phyloP scores from a whole-genome alignment of 2,888 invertebrate species.

The Coenonympha arcania region DNA sequence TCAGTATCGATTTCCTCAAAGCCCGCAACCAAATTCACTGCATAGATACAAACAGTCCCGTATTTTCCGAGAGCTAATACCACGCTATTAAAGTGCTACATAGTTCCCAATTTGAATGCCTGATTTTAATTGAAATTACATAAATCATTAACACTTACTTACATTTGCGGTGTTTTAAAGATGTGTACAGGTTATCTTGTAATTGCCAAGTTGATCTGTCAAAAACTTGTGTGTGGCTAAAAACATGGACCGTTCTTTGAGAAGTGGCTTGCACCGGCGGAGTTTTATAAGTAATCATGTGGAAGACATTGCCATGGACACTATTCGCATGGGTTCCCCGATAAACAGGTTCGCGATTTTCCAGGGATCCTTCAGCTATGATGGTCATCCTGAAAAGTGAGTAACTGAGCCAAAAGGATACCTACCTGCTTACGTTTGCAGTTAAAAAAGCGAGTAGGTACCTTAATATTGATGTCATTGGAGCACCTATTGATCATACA shows the following conservation, averaged over 20 bases:
- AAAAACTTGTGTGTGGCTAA: conserved; percentile 27
- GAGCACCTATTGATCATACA: too few relatives aligned
- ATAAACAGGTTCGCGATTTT: conserved; percentile 58
- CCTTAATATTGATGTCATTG: too few relatives aligned
- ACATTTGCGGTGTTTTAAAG: not conserved
- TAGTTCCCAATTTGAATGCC: too few relatives aligned
- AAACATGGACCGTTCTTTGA: conserved; percentile 43
- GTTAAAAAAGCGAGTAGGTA: too few relatives aligned
- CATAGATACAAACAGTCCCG: conserved; percentile 40
- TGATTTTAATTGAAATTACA: not conserved
- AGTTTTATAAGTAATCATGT: conserved; percentile 52
- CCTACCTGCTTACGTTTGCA: too few relatives aligned
- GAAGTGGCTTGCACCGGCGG: conserved; percentile 51
- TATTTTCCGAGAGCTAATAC: conserved; percentile 11
- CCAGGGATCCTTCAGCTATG: conserved; percentile 49
- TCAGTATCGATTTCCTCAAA: conserved; percentile 50
- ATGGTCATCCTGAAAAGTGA: conserved; percentile 51
- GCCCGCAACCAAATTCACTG: conserved; percentile 53
- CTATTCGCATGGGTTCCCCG: conserved; percentile 56
- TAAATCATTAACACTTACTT: not conserved
- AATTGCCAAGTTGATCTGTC: conserved; percentile 29
- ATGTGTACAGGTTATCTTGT: conserved; percentile 44
- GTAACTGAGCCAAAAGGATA: conserved; percentile 29
- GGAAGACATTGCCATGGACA: conserved; percentile 56
- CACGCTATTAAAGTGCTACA: not conserved